Evolutionary conservation across 2,888 invertebrate species (phyloP), one percentile per base, ranked within the genome.

Genomic region (Drosophila niveifrons): DNA sequence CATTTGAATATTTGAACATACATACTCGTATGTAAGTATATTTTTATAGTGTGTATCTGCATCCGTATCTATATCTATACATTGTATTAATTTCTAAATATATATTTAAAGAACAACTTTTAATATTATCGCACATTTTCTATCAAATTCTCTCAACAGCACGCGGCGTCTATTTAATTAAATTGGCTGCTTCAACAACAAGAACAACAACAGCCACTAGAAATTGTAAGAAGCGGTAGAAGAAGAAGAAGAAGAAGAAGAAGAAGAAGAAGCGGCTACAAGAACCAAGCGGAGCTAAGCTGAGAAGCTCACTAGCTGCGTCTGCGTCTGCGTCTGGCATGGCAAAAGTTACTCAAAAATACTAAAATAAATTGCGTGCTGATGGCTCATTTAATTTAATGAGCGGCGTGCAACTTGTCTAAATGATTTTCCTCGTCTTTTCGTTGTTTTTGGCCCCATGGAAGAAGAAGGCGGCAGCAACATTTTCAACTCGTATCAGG

Each of bases 301-400:
- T 66, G 51, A 47, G 75, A 52, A 31, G 31, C 39, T 67, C 1
- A 23, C 23, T 23, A 23, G 74, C 63, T 66, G 52, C 52, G 70
- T 57, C 41, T 67, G 74, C 63, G 56, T 77, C 71, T 70, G 64
- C 15, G 39, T 64, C 57, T 70, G 66, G 65, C 78, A 78, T 73
- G 79, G 75, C 79, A 79, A 79, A 83, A 83, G 88, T 87, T 82
- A 82, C 90, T 90, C 84, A 90, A 90, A 89, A 89, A 90, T 89
- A 90, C 90, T 90, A 78, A 90, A 91, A 91, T 89, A 90, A 91
- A 90, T 90, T 91, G 90, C 90, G 91, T 91, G 90, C 91, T 91
- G 90, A 91, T 91, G 91, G 90, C 89, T 91, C 90, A 91, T 90
- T 90, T 91, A 90, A 91, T 91, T 91, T 91, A 91, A 90, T 90